Base-by-base conservation (phyloP, 2,888 invertebrate genomes). In the Lepas anatifera region DNA sequence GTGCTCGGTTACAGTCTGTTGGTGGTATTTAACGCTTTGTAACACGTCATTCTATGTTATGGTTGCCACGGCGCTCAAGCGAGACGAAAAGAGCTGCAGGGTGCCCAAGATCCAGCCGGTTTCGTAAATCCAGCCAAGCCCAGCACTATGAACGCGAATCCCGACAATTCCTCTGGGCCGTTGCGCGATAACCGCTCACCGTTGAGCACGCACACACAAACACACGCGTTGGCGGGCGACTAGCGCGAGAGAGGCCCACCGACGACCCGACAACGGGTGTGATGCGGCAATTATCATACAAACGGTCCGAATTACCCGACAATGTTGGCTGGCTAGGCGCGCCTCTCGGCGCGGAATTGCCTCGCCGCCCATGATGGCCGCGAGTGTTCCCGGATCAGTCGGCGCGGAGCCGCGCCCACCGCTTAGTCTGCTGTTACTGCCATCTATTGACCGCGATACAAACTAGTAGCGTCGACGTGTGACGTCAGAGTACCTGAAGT, bases 361-460 rank as follows among this genome's bases (percentile, higher is more conserved):
- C 18, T n/a, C 48, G 48, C 48, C n/a, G 58, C 58, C 58, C 58
- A 58, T 58, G 16, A 58, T 58, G 58, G 32, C 35, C 58, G 58
- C 18, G 22, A 32, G 58, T n/a, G 58, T 58, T 58, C 58, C 58
- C 58, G 58, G 58, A 58, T 58, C 32, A 58, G 22, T 32, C 58
- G 32, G 35, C 58, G 29, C 29, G 58, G 35, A 16, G 58, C 58
- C 22, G 29, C 58, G 58, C 58, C 58, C 58, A 58, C 58, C 11
- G 32, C 58, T 35, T 58, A 32, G 32, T 35, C 58, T 22, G 58
- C 22, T 58, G 32, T 58, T 58, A 58, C 35, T 58, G 58, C 58
- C 58, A 58, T 58, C 58, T 58, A 35, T 58, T 58, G 58, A 58
- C 58, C 32, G 58, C 58, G 58, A 22, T 22, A 58, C 35, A 35